Percentiles rank a stretch among this genome's conserved stretches.
phyloP scores from a whole-genome alignment of 2,797 vertebrate species.

The Alauda arvensis region DNA sequence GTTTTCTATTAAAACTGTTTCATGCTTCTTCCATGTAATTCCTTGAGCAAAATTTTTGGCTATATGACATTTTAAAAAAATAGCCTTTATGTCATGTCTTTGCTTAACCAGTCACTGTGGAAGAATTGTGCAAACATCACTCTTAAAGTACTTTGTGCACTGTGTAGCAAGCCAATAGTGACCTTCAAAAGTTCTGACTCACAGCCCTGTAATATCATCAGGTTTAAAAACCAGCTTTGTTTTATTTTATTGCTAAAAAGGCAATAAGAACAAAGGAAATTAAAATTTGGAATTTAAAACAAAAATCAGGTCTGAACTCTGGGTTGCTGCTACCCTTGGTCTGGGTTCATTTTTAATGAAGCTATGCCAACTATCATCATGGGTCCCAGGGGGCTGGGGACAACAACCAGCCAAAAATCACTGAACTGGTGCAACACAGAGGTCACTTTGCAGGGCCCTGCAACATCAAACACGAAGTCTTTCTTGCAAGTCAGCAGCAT shows the following conservation, averaged over 20 bases:
- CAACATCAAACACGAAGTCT: neutral
- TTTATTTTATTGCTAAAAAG: neutral
- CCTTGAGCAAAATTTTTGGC: neutral
- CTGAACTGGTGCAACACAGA: neutral
- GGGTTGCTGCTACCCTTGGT: neutral
- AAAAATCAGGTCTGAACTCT: neutral
- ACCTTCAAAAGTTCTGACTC: neutral
- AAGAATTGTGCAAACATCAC: neutral
- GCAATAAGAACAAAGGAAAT: neutral
- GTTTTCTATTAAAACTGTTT: neutral
- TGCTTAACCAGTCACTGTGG: neutral
- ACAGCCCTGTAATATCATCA: neutral
- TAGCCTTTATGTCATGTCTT: neutral
- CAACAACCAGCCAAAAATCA: neutral
- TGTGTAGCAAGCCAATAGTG: neutral
- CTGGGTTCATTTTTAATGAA: neutral
- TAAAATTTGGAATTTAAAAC: fast-evolving
- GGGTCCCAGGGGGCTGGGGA: neutral
- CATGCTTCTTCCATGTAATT: neutral
- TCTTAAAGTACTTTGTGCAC: neutral
- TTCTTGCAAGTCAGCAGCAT: neutral
- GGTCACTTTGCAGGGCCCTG: neutral
- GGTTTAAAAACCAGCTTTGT: neutral
- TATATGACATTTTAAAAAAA: neutral
- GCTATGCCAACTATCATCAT: neutral